phyloP scores from a whole-genome alignment of 2,797 vertebrate genomes.

The Arctocebus calabarensis region DNA sequence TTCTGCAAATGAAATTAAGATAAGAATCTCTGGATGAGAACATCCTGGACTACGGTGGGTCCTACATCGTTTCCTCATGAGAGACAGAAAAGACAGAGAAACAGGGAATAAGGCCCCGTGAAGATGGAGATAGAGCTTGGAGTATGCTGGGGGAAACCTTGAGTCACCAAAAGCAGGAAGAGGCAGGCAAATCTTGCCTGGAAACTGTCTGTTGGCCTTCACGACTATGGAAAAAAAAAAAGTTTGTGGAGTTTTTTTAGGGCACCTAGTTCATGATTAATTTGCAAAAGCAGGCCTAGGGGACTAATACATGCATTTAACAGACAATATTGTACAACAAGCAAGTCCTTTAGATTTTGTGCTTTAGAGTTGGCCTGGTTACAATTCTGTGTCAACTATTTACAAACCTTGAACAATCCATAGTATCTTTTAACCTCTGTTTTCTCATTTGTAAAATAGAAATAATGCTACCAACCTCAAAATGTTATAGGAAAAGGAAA shows the following conservation, averaged over 20 bases:
- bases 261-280: neutral
- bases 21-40: neutral
- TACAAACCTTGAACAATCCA: neutral
- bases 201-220: neutral
- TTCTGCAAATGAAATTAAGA: slow-evolving; percentile 6
- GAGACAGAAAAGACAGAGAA: neutral
- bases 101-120: no score
- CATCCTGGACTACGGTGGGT: no score
- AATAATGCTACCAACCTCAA: neutral
- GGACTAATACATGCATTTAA: neutral
- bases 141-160: neutral
- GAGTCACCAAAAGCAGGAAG: neutral
- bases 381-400: neutral
- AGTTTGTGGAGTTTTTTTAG: neutral
- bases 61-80: neutral
- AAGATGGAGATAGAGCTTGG: neutral
- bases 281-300: neutral
- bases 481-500: neutral
- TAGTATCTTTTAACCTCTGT: neutral
- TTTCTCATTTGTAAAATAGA: neutral
- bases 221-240: neutral
- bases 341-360: neutral
- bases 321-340: neutral
- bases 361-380: neutral
- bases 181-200: neutral